phyloP scores from a whole-genome alignment of 2,888 invertebrate species.

The Micropterix aruncella region DNA sequence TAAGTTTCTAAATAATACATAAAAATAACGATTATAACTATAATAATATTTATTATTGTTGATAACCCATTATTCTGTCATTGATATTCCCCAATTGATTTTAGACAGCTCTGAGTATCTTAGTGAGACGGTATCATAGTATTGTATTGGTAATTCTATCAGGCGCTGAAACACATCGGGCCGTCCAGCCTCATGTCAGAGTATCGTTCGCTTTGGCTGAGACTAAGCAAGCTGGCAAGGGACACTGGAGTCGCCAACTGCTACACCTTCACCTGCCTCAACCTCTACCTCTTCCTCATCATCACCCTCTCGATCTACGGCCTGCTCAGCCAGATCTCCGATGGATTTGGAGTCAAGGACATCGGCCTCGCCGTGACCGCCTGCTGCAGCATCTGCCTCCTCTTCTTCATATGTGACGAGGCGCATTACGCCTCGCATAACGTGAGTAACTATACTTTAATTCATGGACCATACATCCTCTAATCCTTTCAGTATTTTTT shows the following conservation, averaged over 20 bases:
- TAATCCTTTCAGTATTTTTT: no score
- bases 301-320: conserved; percentile 65
- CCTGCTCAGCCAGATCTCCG: conserved; percentile 55
- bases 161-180: conserved; percentile 52
- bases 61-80: no score
- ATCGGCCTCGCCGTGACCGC: conserved; percentile 56
- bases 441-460: conserved; percentile 35
- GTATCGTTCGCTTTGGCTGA: conserved; percentile 56
- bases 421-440: conserved; percentile 61
- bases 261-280: conserved; percentile 53
- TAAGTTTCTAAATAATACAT: no score
- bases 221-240: conserved; percentile 50
- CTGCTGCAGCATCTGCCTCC: conserved; percentile 43
- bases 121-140: conserved; percentile 1
- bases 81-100: background rate
- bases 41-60: background rate
- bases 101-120: background rate
- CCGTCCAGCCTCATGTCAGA: conserved; percentile 55
- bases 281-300: conserved; percentile 54
- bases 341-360: conserved; percentile 58
- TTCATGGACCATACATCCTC: no score
- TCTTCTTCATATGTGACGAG: conserved; percentile 62
- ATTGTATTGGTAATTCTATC: conserved; percentile 11
- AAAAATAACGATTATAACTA: no score
- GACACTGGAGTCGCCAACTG: conserved; percentile 53